A percentile compares a stretch with the other conserved stretches of the same genome.
Conservation (phyloP, 2,797 vertebrate genomes). For the Scyliorhinus canicula region DNA sequence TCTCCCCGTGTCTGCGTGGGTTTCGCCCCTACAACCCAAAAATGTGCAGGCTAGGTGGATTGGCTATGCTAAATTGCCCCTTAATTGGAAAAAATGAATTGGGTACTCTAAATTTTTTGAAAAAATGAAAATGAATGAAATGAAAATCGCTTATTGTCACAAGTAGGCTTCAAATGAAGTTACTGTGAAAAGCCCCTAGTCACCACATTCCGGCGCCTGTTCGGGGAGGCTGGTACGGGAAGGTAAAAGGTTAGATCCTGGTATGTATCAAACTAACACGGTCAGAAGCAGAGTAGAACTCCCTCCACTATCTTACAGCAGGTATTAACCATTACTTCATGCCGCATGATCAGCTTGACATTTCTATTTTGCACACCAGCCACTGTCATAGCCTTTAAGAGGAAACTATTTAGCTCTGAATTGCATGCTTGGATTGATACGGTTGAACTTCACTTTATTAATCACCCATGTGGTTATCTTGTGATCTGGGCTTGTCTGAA, state of each 20-base stretch:
- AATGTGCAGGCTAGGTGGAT: too few relatives aligned
- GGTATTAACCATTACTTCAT: not conserved
- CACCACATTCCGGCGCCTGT: too few relatives aligned
- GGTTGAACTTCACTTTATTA: not conserved
- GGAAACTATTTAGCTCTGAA: not conserved
- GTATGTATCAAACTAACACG: not conserved
- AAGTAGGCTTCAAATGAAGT: too few relatives aligned
- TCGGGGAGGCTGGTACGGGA: too few relatives aligned
- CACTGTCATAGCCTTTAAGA: not conserved
- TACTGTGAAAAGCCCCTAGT: too few relatives aligned
- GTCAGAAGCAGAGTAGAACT: not conserved
- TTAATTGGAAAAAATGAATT: too few relatives aligned
- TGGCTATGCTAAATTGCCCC: too few relatives aligned
- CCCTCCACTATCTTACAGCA: not conserved
- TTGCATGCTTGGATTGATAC: not conserved
- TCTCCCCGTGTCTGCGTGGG: too few relatives aligned
- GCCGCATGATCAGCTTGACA: not conserved
- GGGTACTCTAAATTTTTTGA: too few relatives aligned
- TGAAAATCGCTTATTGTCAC: too few relatives aligned
- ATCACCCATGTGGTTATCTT: not conserved
- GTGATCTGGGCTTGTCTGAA: not conserved
- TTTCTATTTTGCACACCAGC: conserved; percentile 3
- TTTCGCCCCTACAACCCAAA: too few relatives aligned
- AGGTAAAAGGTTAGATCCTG: not conserved
- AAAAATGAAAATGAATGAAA: too few relatives aligned